A percentile compares a stretch with the other conserved stretches of the same genome.
Evolutionary conservation across 2,888 invertebrate species (phyloP).

Genomic region (Carabus problematicus): DNA sequence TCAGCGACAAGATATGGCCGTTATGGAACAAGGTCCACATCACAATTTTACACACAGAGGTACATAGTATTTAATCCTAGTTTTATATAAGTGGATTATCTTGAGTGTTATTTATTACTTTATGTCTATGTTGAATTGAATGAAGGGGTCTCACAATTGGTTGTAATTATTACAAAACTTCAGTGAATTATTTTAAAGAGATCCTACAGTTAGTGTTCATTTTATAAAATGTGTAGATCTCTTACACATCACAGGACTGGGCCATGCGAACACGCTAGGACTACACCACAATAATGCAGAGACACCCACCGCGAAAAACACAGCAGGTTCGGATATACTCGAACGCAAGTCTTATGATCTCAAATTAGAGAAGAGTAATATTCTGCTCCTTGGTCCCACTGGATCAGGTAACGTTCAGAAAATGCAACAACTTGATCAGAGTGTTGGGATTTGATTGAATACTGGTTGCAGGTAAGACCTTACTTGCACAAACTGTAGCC

Average conservation of each 20-base stretch:
- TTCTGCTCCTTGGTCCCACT: constrained; percentile 94
- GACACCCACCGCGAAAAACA: constrained; percentile 51
- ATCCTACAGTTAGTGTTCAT: constrained; percentile 13
- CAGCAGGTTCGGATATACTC: constrained; percentile 77
- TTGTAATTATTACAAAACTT: not conserved
- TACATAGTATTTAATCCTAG: constrained; percentile 52
- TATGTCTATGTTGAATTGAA: constrained; percentile 19
- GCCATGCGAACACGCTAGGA: constrained; percentile 71
- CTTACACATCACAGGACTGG: constrained; percentile 83
- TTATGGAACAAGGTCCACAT: constrained; percentile 72
- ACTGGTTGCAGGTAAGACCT: constrained; percentile 79
- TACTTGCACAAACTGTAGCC: constrained; percentile 96
- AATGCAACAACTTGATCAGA: not conserved
- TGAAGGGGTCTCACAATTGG: constrained; percentile 15
- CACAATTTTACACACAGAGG: constrained; percentile 77
- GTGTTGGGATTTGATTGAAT: too few relatives aligned
- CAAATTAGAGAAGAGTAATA: constrained; percentile 94
- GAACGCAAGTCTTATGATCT: constrained; percentile 84
- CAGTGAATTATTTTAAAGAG: not conserved
- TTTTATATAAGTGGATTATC: not conserved
- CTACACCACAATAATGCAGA: constrained; percentile 60
- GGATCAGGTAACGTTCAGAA: constrained; percentile 78
- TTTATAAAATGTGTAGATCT: constrained; percentile 68
- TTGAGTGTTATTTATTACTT: constrained; percentile 24
- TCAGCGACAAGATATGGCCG: constrained; percentile 60